Conservation (phyloP, 2,797 vertebrate species). For the Synaphobranchus kaupii region DNA sequence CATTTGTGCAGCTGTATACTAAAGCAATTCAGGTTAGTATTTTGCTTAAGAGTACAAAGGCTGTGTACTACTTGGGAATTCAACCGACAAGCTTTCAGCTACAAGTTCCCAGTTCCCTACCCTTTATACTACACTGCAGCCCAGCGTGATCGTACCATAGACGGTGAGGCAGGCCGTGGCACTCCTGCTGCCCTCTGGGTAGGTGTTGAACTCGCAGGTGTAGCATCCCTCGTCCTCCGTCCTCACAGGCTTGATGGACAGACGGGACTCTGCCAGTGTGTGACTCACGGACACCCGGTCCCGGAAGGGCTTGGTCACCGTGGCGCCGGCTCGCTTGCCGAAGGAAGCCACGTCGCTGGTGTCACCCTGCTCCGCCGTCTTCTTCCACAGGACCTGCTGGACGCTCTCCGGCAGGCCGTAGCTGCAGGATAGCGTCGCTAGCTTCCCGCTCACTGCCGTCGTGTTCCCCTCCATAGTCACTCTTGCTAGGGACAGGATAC, state of each 20-base stretch:
- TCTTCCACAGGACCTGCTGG: constrained; percentile 9
- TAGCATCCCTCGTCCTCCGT: constrained; percentile 12
- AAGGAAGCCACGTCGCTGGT: constrained; percentile 7
- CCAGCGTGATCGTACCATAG: not conserved
- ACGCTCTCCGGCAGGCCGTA: not conserved
- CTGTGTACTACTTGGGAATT: not conserved
- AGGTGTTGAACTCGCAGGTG: constrained; percentile 3
- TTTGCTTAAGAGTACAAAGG: not conserved
- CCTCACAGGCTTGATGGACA: not conserved
- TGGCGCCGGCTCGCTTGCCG: not conserved
- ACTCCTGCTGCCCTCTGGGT: not conserved
- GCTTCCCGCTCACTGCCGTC: constrained; percentile 4
- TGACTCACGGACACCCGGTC: not conserved
- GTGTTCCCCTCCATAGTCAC: constrained; percentile 11
- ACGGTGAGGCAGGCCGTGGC: constrained; percentile 3
- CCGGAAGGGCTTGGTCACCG: not conserved
- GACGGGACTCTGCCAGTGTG: not conserved
- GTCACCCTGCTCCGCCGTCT: constrained; percentile 16
- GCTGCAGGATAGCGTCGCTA: not conserved
- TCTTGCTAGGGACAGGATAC: not conserved
- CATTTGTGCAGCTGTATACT: no score
- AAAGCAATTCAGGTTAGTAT: not conserved
- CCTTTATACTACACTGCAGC: not conserved
- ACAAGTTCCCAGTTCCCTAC: not conserved
- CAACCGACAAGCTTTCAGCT: not conserved